Conservation (phyloP, 2,113 vertebrate species). For the Neopipo cinnamomea region DNA sequence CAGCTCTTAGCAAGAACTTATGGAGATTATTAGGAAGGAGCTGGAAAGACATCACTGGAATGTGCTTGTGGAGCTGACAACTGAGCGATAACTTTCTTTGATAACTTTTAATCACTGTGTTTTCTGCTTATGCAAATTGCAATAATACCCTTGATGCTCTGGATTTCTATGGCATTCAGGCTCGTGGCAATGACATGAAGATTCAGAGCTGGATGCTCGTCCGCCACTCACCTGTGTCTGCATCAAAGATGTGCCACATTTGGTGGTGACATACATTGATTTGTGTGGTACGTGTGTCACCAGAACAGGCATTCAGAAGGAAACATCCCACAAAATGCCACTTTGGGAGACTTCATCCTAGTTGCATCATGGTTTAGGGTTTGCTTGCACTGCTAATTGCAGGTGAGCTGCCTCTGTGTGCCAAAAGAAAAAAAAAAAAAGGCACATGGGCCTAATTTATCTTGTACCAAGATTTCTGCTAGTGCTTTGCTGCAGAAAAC, state of each 20-base stretch:
- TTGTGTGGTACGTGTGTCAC: neutral
- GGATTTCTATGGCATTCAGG: neutral
- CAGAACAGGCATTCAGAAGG: neutral
- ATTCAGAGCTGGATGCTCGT: neutral
- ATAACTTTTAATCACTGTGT: conserved; percentile 60
- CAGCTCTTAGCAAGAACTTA: conserved; percentile 36
- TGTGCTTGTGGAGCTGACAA: conserved; percentile 47
- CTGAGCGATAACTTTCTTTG: conserved; percentile 44
- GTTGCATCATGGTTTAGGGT: neutral
- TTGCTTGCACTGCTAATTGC: neutral
- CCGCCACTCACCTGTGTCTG: neutral
- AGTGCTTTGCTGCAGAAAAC: neutral
- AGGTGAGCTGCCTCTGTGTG: neutral
- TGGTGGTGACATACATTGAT: neutral
- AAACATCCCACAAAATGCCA: neutral
- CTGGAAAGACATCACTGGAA: conserved; percentile 46
- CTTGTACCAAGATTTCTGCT: neutral
- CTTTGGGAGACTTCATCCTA: neutral
- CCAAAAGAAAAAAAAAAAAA: neutral
- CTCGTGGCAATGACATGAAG: neutral
- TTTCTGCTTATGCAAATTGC: conserved; percentile 64
- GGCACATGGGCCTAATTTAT: neutral
- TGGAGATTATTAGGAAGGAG: conserved; percentile 37
- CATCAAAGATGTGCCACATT: neutral
- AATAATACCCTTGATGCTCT: conserved; percentile 30